Base-by-base conservation (phyloP, 2,113 vertebrate genomes). In the Agelaius phoeniceus region DNA sequence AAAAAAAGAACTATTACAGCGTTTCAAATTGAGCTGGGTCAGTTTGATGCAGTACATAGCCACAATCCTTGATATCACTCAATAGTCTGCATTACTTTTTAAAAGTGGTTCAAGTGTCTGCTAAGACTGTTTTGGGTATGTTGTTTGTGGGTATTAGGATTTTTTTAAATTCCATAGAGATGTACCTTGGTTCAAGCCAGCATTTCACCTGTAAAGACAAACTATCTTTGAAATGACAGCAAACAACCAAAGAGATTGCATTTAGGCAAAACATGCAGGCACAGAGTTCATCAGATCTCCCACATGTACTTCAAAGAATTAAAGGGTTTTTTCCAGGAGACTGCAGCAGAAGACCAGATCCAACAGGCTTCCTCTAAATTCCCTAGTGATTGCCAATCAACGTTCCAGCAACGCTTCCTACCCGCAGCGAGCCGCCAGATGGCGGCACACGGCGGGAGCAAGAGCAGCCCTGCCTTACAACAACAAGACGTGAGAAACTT, bases 321-420 rank as follows among this genome's bases (percentile, higher is more conserved):
- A 49, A 39, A 63, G 6, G 4, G 1, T 0, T 1, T 44, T 39
- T 27, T 9, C 12, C 51, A 49, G 33, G 9, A 63, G 10, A 3
- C 13, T 31, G 21, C 11, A 57, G 39, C n/a, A 68, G 18, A 71
- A 63, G 13, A 78, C 12, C 12, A 57, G 35, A 66, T 6, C 21
- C 0, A 58, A 52, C 3, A 44, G 84, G 9, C 2, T 65, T 1
- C 28, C 79, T 76, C 23, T 52, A 30, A 59, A 74, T 27, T 46
- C 52, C 39, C 21, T 1, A 71, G 6, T 1, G 46, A 39, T 43
- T 74, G 19, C 35, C 30, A 31, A 5, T 1, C 7, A 44, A 23
- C 22, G 13, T 13, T 44, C 28, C 46, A 54, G n/a, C 61, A 89
- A 49, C 23, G 21, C 8, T 24, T 61, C 44, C 23, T 31, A 19